Conservation (phyloP, 2,888 invertebrate genomes). For the Brachyopa scutellaris region DNA sequence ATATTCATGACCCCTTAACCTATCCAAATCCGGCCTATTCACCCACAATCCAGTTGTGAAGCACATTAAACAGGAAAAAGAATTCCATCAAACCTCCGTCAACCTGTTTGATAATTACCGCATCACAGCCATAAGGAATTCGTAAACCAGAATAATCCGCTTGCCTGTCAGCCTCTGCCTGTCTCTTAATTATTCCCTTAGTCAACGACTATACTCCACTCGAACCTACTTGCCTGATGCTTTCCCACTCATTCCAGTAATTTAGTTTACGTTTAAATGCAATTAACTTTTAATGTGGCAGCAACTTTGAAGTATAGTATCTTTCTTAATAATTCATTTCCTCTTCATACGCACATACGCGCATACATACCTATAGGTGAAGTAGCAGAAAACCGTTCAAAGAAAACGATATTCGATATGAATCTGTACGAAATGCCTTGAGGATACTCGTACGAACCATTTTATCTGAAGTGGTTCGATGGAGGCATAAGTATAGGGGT, state of each 20-base stretch:
- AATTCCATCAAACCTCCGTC: constrained; percentile 14
- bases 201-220: too few species aligned
- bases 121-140: constrained; percentile 12
- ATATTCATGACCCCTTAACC: constrained; percentile 32
- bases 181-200: constrained; percentile 23
- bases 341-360: background rate
- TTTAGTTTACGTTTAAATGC: constrained; percentile 27
- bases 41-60: constrained; percentile 4
- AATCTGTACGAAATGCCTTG: constrained; percentile 6
- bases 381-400: background rate
- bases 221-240: too few species aligned
- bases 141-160: constrained; percentile 19
- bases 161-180: constrained; percentile 5
- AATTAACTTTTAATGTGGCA: constrained; percentile 48
- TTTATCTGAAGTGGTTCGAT: constrained; percentile 12
- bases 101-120: constrained; percentile 50
- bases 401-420: constrained; percentile 18
- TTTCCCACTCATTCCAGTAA: background rate
- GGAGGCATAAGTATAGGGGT: background rate
- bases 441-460: constrained; percentile 7
- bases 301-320: constrained; percentile 44
- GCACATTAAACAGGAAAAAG: background rate
- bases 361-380: too few species aligned
- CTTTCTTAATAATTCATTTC: constrained; percentile 41
- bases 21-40: constrained; percentile 1